These are phyloP conservation scores for Eulemur mongoz DNA, from an alignment of 2,797 vertebrate species.

Conservation along the genomic window DNA sequence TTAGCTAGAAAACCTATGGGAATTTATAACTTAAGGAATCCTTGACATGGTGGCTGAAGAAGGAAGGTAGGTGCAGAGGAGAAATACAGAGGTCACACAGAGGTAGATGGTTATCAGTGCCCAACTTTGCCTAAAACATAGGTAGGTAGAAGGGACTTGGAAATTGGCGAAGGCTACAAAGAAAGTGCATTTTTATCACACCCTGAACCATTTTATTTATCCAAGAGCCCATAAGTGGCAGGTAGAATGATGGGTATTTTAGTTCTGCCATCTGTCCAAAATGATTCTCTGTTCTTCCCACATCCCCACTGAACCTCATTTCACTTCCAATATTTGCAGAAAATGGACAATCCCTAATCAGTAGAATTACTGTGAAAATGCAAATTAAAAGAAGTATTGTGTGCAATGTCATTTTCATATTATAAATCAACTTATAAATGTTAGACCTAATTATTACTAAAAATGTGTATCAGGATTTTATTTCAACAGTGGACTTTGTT, in stretches of 20 bases:
- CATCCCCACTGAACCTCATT: neutral
- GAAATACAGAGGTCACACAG: neutral
- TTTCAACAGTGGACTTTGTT: neutral
- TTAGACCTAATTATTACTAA: slow-evolving; percentile 25
- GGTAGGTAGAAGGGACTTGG: neutral
- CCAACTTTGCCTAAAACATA: neutral
- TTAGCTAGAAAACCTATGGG: neutral
- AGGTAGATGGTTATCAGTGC: neutral
- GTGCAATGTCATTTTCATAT: neutral
- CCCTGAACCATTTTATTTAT: neutral
- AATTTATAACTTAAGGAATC: neutral
- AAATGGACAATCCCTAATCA: neutral
- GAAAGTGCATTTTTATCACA: neutral
- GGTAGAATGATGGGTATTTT: neutral
- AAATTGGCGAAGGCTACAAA: neutral
- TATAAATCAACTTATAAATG: neutral
- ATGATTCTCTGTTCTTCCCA: neutral
- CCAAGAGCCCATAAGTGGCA: neutral
- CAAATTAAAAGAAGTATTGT: slow-evolving; percentile 16
- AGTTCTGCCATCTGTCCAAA: neutral
- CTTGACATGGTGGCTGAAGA: neutral
- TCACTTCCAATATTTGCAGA: neutral
- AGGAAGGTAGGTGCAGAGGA: neutral
- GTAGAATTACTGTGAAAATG: neutral
- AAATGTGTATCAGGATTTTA: neutral